phyloP scores from a whole-genome alignment of 2,113 vertebrate species.

The Centrocercus urophasianus region DNA sequence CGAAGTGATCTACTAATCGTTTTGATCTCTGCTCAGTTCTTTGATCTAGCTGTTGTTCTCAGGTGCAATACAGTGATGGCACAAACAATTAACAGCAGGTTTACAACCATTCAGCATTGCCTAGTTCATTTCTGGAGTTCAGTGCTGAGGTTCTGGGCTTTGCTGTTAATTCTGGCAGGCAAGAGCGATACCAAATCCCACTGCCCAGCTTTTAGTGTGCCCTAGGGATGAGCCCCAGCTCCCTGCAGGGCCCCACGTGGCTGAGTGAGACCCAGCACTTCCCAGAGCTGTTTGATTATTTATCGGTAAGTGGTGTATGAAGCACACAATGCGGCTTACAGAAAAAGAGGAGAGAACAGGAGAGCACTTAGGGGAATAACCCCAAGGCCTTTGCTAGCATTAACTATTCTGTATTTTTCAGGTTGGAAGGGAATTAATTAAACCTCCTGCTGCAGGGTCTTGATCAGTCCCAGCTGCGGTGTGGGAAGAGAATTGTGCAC shows the following conservation, averaged over 20 bases:
- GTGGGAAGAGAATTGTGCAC: not conserved
- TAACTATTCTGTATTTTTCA: slow-evolving; percentile 14
- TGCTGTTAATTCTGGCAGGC: not conserved
- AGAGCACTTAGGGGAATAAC: not conserved
- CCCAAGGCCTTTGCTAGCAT: not conserved
- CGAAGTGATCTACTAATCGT: slow-evolving; percentile 59
- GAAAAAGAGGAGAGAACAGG: not conserved
- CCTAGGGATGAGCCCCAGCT: not conserved
- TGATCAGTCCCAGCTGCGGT: slow-evolving; percentile 6
- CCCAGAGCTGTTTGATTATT: slow-evolving; percentile 27
- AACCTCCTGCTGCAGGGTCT: not conserved
- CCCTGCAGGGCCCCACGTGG: not conserved
- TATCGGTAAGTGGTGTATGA: not conserved
- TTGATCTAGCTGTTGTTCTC: slow-evolving; percentile 64
- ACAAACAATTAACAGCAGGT: slow-evolving; percentile 58
- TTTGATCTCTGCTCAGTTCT: slow-evolving; percentile 63
- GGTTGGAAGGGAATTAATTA: slow-evolving; percentile 45
- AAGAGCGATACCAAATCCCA: not conserved
- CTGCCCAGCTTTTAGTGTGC: not conserved
- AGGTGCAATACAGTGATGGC: slow-evolving; percentile 41
- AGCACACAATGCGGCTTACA: not conserved
- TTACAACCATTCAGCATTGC: slow-evolving; percentile 14
- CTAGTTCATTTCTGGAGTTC: not conserved
- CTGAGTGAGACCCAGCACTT: not conserved
- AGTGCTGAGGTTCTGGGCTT: not conserved